Evolutionary conservation across 2,113 vertebrate genomes (phyloP), one percentile per base, ranked within the genome.

Genomic region (Boleophthalmus pectinirostris): DNA sequence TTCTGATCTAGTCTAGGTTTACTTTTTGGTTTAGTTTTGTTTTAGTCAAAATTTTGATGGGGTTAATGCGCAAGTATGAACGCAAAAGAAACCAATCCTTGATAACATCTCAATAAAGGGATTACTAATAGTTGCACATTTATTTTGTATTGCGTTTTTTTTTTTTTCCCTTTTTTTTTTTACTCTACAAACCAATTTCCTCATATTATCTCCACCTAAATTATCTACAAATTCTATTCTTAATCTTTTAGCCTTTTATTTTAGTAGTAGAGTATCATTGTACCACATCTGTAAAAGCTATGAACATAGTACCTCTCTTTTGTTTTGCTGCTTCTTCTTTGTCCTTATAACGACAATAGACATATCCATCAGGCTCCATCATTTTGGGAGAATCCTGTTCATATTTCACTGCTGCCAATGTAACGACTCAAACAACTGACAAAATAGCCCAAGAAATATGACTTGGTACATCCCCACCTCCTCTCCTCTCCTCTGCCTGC

Each of bases 391-490:
- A 85, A 85, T 87, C 85, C 45, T 60, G 47, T 85, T 75, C 71
- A 69, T 77, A 82, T 82, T 85, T 75, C 24, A 79, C 80, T 57
- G 77, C 88, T 81, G 87, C 77, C 87, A 88, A 70, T 35, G 71
- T 47, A 25, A 38, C 85, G 86, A 79, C 77, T 74, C 80, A 80
- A 79, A 81, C 74, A 77, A 74, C 77, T 85, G 79, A 89, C 87
- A 70, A 87, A 89, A 84, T 80, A 80, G 83, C 76, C 72, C 80
- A 81, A 79, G 77, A 77, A 66, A 82, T 78, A 88, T 90, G 84
- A 91, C 87, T 86, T 88, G 89, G 87, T 56, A 81, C n/a, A 56
- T 71, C 60, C 56, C 45, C 65, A 23, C 73, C 73, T 73, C 73
- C 73, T 73, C 56, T 79, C 66, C 58, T 35, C 13, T 29, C 33